phyloP scores from a whole-genome alignment of 2,888 invertebrate genomes.

The Dicranocentrus wangi region DNA sequence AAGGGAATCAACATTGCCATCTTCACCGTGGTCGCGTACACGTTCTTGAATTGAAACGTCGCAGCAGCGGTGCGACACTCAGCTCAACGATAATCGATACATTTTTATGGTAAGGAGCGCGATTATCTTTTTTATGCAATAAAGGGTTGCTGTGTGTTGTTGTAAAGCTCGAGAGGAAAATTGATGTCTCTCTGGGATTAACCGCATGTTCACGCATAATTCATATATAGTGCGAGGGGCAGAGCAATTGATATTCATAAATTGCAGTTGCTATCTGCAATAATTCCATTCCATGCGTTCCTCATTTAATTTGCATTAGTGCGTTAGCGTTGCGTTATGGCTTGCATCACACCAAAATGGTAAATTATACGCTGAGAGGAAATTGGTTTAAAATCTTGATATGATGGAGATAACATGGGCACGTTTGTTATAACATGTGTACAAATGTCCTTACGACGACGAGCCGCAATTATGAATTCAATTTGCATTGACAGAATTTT shows the following conservation, averaged over 20 bases:
- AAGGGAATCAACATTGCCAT: neutral
- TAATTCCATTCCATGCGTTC: neutral
- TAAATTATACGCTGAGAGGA: neutral
- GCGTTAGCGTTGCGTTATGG: neutral
- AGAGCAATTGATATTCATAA: neutral
- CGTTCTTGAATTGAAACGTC: neutral
- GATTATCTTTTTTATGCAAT: constrained; percentile 17
- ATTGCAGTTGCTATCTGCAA: neutral
- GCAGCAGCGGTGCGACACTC: constrained; percentile 8
- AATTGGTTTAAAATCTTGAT: constrained; percentile 22
- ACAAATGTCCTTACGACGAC: no score
- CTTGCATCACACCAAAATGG: neutral
- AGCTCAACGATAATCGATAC: constrained; percentile 1
- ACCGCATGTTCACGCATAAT: constrained; percentile 4
- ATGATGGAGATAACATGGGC: neutral
- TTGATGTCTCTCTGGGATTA: neutral
- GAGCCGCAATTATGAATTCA: no score
- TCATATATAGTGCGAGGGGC: neutral
- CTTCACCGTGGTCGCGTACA: neutral
- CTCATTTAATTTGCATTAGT: neutral
- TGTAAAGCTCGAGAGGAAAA: neutral
- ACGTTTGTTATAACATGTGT: constrained; percentile 1
- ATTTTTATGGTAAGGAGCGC: constrained; percentile 3
- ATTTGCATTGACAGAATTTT: no score
- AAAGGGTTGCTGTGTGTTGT: neutral